These are phyloP conservation scores for Lepidonotus clava DNA, from an alignment of 2,888 invertebrate genomes.

Conservation along the genomic window DNA sequence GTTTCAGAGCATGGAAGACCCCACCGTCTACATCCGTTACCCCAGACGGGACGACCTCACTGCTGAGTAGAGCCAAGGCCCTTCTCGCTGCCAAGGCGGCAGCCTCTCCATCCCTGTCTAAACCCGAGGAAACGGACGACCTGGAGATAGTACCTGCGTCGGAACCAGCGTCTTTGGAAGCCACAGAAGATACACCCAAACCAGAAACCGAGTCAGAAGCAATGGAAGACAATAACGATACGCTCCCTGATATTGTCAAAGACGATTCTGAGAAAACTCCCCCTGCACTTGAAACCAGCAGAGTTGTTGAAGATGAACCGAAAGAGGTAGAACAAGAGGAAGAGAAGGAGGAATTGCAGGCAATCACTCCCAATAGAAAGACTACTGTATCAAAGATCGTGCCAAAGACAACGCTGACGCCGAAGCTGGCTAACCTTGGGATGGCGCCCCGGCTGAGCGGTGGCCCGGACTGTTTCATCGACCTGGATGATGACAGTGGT, in stretches of 20 bases:
- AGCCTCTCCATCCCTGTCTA: neutral
- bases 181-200: neutral
- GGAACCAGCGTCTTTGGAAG: neutral
- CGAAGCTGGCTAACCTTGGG: conserved; percentile 64
- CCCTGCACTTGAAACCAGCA: too few relatives aligned
- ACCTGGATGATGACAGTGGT: conserved; percentile 83
- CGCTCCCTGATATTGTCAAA: neutral
- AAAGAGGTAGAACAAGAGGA: neutral
- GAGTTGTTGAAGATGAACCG: too few relatives aligned
- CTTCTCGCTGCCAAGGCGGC: neutral
- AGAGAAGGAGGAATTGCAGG: neutral
- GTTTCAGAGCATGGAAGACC: conserved; percentile 33
- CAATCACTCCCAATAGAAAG: neutral
- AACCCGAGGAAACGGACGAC: neutral
- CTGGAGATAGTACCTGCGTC: neutral
- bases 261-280: too few relatives aligned
- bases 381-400: neutral
- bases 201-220: neutral
- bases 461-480: conserved; percentile 83
- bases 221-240: neutral
- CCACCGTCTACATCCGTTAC: neutral
- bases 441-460: conserved; percentile 83
- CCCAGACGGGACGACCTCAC: neutral
- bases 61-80: neutral
- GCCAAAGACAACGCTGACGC: neutral